phyloP scores from a whole-genome alignment of 2,888 invertebrate species.

The Apeira syringaria region DNA sequence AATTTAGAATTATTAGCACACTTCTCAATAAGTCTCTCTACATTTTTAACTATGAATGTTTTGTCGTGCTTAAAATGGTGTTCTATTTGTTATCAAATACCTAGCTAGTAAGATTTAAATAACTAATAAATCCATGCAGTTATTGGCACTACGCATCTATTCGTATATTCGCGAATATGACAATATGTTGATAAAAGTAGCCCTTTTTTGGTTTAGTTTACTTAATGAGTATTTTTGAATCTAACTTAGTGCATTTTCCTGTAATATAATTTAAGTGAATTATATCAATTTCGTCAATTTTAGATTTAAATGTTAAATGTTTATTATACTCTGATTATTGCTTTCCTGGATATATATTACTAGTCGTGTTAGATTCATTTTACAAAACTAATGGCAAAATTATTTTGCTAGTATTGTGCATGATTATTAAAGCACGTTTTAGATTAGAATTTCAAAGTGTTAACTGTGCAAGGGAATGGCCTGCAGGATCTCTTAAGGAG shows the following conservation, averaged over 20 bases:
- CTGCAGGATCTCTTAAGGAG: slow-evolving; percentile 51
- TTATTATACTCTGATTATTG: slow-evolving; percentile 56
- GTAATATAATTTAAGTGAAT: slow-evolving; percentile 71
- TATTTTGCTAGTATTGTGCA: slow-evolving; percentile 35
- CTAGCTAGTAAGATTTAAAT: slow-evolving; percentile 80
- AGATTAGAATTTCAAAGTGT: slow-evolving; percentile 57
- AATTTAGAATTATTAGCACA: slow-evolving; percentile 83
- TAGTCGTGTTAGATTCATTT: slow-evolving; percentile 29
- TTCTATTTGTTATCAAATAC: slow-evolving; percentile 84
- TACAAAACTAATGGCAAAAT: slow-evolving; percentile 19
- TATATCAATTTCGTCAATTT: slow-evolving; percentile 84
- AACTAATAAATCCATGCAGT: slow-evolving; percentile 75
- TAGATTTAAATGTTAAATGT: slow-evolving; percentile 74
- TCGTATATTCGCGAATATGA: slow-evolving; percentile 23
- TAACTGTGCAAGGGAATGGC: slow-evolving; percentile 70
- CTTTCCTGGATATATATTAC: slow-evolving; percentile 29
- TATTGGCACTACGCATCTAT: slow-evolving; percentile 79
- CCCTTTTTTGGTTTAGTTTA: slow-evolving; percentile 48
- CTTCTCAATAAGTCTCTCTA: slow-evolving; percentile 84
- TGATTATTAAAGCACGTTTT: slow-evolving; percentile 35
- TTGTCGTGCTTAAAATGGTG: slow-evolving; percentile 85
- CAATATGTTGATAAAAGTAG: slow-evolving; percentile 32
- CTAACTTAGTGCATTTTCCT: slow-evolving; percentile 55
- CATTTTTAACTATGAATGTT: slow-evolving; percentile 85
- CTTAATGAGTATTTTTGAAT: slow-evolving; percentile 24